Conservation (phyloP, 2,113 vertebrate species). For the Sterna hirundo region DNA sequence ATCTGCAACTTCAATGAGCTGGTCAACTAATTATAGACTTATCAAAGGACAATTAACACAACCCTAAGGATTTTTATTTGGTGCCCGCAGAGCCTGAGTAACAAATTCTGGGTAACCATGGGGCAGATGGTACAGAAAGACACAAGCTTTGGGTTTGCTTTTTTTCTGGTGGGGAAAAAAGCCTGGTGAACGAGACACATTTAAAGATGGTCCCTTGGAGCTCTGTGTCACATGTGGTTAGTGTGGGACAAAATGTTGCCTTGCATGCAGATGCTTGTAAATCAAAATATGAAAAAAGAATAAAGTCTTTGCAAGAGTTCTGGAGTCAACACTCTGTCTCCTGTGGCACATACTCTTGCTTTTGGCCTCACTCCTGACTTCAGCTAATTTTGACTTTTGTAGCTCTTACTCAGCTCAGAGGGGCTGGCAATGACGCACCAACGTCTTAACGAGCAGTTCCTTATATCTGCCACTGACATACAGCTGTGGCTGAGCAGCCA, state of each 20-base stretch:
- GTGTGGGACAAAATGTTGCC: not conserved
- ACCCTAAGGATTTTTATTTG: not conserved
- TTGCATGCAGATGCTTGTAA: not conserved
- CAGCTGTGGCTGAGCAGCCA: not conserved
- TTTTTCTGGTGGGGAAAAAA: not conserved
- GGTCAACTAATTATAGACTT: conserved; percentile 37
- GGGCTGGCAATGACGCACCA: not conserved
- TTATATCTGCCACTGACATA: not conserved
- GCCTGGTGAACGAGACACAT: not conserved
- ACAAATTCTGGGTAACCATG: not conserved
- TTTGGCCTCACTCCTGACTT: not conserved
- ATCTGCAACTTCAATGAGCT: not conserved
- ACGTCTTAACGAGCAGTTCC: not conserved
- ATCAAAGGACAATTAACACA: conserved; percentile 39
- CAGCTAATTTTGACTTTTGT: not conserved
- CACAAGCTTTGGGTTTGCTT: not conserved
- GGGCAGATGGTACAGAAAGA: not conserved
- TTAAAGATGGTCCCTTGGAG: not conserved
- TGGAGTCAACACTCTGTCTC: not conserved
- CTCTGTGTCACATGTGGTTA: not conserved
- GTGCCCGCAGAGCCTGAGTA: not conserved
- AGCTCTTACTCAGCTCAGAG: not conserved
- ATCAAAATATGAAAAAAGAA: not conserved
- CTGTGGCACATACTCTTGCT: not conserved
- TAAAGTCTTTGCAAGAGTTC: not conserved